Base-by-base conservation (phyloP, 2,113 vertebrate genomes). In the Dascyllus trimaculatus region DNA sequence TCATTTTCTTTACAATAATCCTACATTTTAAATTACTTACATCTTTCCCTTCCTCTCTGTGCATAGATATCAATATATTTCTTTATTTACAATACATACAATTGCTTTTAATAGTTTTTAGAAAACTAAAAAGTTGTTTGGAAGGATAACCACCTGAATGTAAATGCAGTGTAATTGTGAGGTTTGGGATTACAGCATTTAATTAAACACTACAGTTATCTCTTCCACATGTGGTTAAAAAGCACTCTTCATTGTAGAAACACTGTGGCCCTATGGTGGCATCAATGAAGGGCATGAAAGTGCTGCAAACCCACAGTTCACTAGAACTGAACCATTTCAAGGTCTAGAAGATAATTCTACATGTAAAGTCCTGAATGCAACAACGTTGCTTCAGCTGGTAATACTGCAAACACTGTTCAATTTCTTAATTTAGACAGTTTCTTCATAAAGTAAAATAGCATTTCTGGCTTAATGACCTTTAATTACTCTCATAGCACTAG, bases 1-100 rank as follows among this genome's bases (percentile, higher is more conserved):
- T 71, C 18, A 19, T 69, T 46, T 45, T 73, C n/a, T 65, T 67
- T 71, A 2, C 69, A 71, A 78, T 66, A 51, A 61, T 40, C 11
- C 73, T 88, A 73, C 4, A 70, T 68, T 73, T 53, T 17, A 58
- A 35, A 78, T 72, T 2, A 54, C 52, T 71, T 54, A 70, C 25
- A 70, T 73, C 0, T 38, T 62, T 61, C n/a, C 6, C 32, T 58
- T 69, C 67, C 25, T 66, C 22, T 85, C 67, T 81, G 68, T 92
- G 87, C 82, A 90, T 82, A 88, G 40, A 80, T 80, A 69, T 60
- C 58, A 11, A 74, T 78, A 45, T 58, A 35, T 66, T 53, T 74
- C 9, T 76, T 59, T 91, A 81, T 91, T 48, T 84, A 91, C 84
- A 92, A 80, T 84, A 89, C 71, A 86, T 82, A 88, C 89, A 87